Evolutionary conservation across 2,888 invertebrate genomes (phyloP).

Genomic region (Philonicus albiceps): DNA sequence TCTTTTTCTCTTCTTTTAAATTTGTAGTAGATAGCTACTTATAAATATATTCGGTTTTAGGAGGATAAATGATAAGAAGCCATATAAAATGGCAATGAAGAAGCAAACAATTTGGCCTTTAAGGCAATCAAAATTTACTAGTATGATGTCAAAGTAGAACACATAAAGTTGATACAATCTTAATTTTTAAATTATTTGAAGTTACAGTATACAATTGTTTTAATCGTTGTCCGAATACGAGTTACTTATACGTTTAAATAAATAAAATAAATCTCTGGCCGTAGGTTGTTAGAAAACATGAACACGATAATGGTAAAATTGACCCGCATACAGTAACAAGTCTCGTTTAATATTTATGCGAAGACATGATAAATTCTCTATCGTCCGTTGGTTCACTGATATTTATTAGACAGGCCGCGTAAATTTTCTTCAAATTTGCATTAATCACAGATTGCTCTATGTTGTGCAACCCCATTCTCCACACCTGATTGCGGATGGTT

Average conservation of each 20-base stretch:
- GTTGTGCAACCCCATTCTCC: neutral
- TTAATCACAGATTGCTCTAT: neutral
- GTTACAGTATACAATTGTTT: neutral
- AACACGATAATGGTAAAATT: neutral
- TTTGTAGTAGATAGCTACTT: no score
- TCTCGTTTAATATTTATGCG: neutral
- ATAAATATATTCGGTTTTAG: no score
- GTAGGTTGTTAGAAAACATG: neutral
- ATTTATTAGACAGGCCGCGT: neutral
- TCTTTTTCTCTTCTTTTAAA: no score
- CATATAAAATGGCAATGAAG: no score
- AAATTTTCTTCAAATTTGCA: neutral
- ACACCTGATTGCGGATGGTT: neutral
- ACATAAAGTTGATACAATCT: neutral
- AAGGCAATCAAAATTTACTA: neutral
- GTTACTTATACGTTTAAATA: neutral
- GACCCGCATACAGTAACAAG: neutral
- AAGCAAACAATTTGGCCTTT: no score
- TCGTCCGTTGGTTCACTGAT: neutral
- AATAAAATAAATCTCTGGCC: neutral
- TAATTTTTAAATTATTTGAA: neutral
- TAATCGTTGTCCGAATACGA: neutral
- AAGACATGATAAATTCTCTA: neutral
- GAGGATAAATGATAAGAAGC: no score
- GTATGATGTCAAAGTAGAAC: neutral